Conservation (phyloP, 2,888 invertebrate genomes). For the Rotaria magnacalcarata region DNA sequence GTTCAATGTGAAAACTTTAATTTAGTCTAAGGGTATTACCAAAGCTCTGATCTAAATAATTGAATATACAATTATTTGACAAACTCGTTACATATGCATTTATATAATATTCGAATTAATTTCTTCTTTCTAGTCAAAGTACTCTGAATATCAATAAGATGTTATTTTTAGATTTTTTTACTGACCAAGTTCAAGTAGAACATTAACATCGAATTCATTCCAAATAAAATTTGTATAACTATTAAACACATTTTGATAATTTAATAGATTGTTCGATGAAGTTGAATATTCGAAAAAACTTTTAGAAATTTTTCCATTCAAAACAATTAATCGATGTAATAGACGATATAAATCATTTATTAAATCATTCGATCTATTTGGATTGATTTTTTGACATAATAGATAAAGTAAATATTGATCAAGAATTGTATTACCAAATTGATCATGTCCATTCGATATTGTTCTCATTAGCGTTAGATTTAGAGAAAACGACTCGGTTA, state of each 20-base stretch:
- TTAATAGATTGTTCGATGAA: neutral
- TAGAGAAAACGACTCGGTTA: conserved; percentile 12
- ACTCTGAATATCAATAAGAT: no score
- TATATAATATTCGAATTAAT: no score
- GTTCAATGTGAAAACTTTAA: no score
- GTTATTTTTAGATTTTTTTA: neutral
- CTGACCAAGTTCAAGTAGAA: neutral
- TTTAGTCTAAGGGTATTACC: no score
- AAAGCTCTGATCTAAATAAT: no score
- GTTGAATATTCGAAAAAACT: conserved; percentile 17
- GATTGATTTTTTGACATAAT: conserved; percentile 23
- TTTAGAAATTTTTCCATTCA: conserved; percentile 25
- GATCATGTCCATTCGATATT: neutral
- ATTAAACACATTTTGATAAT: neutral
- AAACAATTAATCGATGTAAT: neutral
- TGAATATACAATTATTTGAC: no score
- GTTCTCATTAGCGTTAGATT: neutral
- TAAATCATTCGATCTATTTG: neutral
- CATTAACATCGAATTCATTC: conserved; percentile 18
- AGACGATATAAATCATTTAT: neutral
- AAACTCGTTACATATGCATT: no score
- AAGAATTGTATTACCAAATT: conserved; percentile 18
- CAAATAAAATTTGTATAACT: conserved; percentile 31
- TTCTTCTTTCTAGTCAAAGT: no score
- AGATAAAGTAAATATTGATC: conserved; percentile 33